Percentiles rank a stretch among this genome's conserved stretches.
Evolutionary conservation across 2,113 vertebrate species (phyloP).

Genomic region (Sclerurus mexicanus): DNA sequence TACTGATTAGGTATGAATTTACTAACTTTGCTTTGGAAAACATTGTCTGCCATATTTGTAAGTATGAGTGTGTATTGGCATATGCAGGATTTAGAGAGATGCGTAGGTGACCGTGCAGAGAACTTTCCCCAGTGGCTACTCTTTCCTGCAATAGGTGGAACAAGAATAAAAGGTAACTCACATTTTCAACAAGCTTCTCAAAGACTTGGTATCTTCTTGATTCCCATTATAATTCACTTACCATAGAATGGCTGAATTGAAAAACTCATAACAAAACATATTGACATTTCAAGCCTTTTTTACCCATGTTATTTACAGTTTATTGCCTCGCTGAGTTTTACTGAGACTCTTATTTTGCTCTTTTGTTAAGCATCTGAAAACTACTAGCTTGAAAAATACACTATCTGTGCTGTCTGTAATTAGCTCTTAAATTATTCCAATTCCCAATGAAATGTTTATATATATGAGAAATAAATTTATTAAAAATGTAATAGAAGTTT

Average conservation of each 20-base stretch:
- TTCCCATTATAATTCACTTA: conserved; percentile 52
- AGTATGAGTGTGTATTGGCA: background rate
- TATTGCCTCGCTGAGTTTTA: conserved; percentile 67
- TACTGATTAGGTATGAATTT: background rate
- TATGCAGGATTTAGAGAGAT: background rate
- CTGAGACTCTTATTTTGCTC: conserved; percentile 65
- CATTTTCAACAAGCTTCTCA: background rate
- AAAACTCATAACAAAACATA: conserved; percentile 62
- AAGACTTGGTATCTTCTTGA: background rate
- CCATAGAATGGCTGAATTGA: conserved; percentile 1
- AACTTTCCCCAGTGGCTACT: background rate
- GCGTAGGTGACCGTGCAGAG: background rate
- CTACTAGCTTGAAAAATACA: conserved; percentile 66
- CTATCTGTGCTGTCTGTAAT: conserved; percentile 60
- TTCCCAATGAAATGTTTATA: conserved; percentile 34
- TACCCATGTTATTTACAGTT: conserved; percentile 58
- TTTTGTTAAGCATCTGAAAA: conserved; percentile 68
- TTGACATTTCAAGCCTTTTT: conserved; percentile 71
- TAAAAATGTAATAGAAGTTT: conserved; percentile 52
- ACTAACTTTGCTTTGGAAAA: background rate
- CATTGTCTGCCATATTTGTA: background rate
- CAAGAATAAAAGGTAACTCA: background rate
- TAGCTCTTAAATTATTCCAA: conserved; percentile 52
- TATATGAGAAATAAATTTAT: conserved; percentile 45
- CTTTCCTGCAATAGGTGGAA: background rate